Conservation (phyloP, 2,797 vertebrate species). For the Sparus aurata region DNA sequence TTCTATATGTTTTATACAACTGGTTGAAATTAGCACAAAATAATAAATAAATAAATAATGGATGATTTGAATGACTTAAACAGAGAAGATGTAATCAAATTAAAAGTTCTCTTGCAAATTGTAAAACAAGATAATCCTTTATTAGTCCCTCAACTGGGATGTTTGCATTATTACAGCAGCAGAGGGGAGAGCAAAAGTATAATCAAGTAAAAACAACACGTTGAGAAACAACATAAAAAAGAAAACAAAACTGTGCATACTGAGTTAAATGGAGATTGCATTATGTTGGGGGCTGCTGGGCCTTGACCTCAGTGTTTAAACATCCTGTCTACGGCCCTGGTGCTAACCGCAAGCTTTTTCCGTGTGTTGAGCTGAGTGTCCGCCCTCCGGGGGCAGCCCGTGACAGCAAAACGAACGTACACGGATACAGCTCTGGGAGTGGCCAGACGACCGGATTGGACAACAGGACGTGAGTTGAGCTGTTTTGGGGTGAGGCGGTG, state of each 20-base stretch:
- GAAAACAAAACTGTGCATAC: too few relatives aligned
- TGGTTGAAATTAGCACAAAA: background rate
- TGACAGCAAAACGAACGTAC: slow-evolving; percentile 72
- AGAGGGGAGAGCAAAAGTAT: too few relatives aligned
- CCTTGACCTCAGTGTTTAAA: background rate
- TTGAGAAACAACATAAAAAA: too few relatives aligned
- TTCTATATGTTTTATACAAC: background rate
- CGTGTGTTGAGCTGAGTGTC: slow-evolving; percentile 11
- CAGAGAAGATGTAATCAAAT: too few relatives aligned
- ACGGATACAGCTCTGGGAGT: slow-evolving; percentile 73
- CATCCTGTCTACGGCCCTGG: background rate
- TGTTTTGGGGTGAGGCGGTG: slow-evolving; percentile 79
- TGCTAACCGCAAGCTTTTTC: slow-evolving; percentile 16
- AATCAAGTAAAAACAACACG: too few relatives aligned
- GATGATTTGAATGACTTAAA: background rate
- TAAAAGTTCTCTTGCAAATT: too few relatives aligned
- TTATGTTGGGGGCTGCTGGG: background rate
- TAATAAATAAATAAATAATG: background rate
- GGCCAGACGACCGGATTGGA: slow-evolving; percentile 78
- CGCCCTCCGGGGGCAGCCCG: slow-evolving; percentile 52
- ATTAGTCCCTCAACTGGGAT: too few relatives aligned
- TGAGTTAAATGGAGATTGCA: too few relatives aligned
- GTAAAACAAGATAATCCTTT: too few relatives aligned
- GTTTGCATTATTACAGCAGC: too few relatives aligned
- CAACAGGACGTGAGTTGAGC: slow-evolving; percentile 77